These are phyloP conservation scores for Furcula furcula DNA, from an alignment of 2,888 invertebrate species.

Conservation along the genomic window DNA sequence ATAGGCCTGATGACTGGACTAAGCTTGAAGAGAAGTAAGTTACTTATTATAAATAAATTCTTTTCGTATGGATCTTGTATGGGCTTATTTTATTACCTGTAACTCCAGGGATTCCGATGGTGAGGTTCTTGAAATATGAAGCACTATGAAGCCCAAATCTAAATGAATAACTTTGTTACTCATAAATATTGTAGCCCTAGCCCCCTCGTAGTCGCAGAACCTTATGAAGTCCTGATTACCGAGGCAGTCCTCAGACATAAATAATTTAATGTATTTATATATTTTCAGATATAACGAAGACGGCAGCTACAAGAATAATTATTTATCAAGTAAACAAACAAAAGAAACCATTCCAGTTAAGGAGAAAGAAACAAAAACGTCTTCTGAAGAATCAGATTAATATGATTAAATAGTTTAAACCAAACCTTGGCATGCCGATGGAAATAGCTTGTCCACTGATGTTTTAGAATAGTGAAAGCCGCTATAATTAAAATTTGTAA, in stretches of 20 bases:
- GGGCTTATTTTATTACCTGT: too few species aligned
- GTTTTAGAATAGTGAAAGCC: constrained; percentile 8
- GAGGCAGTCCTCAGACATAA: too few species aligned
- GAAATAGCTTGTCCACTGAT: not conserved
- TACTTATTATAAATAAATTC: too few species aligned
- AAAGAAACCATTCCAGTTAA: constrained; percentile 11
- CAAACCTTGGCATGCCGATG: not conserved
- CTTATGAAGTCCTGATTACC: too few species aligned
- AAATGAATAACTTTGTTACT: too few species aligned
- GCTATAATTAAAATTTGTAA: constrained; percentile 11
- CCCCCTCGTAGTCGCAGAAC: too few species aligned
- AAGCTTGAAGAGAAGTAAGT: constrained; percentile 80
- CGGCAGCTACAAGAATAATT: constrained; percentile 82
- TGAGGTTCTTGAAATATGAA: too few species aligned
- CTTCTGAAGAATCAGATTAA: constrained; percentile 9
- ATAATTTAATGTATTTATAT: not conserved
- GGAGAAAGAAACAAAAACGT: constrained; percentile 12
- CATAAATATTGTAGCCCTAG: too few species aligned
- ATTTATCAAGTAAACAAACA: constrained; percentile 66
- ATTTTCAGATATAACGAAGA: constrained; percentile 77
- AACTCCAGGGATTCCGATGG: too few species aligned
- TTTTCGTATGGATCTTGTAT: too few species aligned
- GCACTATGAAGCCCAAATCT: too few species aligned
- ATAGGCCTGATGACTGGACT: constrained; percentile 80
- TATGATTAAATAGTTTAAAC: not conserved